These are phyloP conservation scores for Parauchenoglanis ngamensis DNA, from an alignment of 2,797 vertebrate genomes.

Conservation along the genomic window DNA sequence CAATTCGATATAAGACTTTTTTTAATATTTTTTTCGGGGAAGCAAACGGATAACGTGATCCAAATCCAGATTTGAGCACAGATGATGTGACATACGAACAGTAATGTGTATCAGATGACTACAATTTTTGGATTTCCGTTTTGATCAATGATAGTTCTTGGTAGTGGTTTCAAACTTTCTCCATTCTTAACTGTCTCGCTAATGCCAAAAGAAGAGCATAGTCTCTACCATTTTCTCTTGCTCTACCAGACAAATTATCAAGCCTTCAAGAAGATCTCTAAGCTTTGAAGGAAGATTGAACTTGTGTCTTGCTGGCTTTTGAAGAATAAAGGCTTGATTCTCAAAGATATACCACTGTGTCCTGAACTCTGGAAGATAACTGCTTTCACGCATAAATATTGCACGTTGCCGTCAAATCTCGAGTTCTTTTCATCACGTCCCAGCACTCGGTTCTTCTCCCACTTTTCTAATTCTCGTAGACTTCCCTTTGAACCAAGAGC, in stretches of 20 bases:
- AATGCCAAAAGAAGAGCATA: not conserved
- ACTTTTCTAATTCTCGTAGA: not conserved
- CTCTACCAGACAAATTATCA: not conserved
- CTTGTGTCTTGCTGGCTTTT: not conserved
- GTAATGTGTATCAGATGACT: not conserved
- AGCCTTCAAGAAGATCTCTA: not conserved
- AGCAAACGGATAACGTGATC: not conserved
- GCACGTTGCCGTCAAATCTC: not conserved
- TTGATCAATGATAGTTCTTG: not conserved
- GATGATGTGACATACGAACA: not conserved
- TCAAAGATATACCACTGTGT: not conserved
- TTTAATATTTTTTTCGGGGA: not conserved
- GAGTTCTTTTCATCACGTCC: not conserved
- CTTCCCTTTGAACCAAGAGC: not conserved
- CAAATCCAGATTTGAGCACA: not conserved
- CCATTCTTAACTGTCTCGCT: not conserved
- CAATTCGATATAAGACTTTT: not conserved
- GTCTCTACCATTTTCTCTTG: not conserved
- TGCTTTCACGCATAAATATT: not conserved
- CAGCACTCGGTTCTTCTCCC: not conserved
- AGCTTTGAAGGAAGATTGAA: not conserved
- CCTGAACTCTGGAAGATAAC: not conserved
- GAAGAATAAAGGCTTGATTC: conserved; percentile 1
- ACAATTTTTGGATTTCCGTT: not conserved
- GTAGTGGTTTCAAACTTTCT: not conserved